phyloP scores from a whole-genome alignment of 2,888 invertebrate species.

The Heliconius cydno region DNA sequence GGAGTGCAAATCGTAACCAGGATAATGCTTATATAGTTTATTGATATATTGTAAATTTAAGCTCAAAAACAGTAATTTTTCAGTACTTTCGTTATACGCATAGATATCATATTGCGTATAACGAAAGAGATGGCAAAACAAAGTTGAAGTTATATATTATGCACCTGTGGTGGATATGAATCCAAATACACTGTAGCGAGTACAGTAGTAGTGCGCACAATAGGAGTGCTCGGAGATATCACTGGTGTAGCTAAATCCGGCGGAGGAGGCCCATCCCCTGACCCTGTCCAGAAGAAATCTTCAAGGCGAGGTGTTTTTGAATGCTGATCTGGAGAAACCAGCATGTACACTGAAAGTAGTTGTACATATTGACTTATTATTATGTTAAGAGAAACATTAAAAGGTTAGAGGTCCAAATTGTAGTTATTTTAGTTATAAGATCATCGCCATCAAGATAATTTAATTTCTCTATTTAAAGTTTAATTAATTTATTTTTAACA shows the following conservation, averaged over 20 bases:
- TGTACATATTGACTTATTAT: no score
- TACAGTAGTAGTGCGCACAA: constrained; percentile 87
- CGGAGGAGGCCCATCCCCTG: constrained; percentile 89
- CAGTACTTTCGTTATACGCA: neutral
- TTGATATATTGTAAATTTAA: no score
- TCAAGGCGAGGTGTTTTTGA: constrained; percentile 85
- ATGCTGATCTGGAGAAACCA: constrained; percentile 74
- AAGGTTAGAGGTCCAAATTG: no score
- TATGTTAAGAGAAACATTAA: no score
- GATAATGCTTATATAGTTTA: no score
- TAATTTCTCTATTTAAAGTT: no score
- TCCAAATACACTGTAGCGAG: constrained; percentile 88
- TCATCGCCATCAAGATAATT: no score
- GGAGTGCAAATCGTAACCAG: no score
- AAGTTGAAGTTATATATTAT: neutral
- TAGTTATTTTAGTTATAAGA: no score
- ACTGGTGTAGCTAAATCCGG: constrained; percentile 76
- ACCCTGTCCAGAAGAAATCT: constrained; percentile 95
- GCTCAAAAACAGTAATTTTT: neutral
- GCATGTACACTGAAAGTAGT: constrained; percentile 64
- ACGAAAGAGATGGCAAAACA: neutral
- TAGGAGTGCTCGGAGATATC: constrained; percentile 71
- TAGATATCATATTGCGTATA: no score
- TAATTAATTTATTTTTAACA: no score
- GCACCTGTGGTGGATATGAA: constrained; percentile 76